A percentile compares a stretch with the other conserved stretches of the same genome.
Evolutionary conservation across 2,888 invertebrate genomes (phyloP).

Genomic region (Cyclophora albipunctata): DNA sequence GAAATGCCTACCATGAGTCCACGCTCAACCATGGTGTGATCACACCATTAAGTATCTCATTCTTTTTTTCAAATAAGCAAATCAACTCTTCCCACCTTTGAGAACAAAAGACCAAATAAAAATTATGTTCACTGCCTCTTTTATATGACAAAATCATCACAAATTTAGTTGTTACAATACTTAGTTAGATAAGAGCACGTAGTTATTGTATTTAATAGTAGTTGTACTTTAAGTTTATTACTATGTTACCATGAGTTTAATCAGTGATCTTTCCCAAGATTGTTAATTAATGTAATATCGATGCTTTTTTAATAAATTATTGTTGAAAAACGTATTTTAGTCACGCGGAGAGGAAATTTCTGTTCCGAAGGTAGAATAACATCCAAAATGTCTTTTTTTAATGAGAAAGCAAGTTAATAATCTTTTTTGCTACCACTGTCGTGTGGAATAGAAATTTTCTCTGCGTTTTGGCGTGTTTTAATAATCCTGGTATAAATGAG

Average conservation of each 20-base stretch:
- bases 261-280: slow-evolving; percentile 49
- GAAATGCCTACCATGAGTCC: slow-evolving; percentile 59
- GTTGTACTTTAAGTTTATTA: slow-evolving; percentile 10
- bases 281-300: slow-evolving; percentile 36
- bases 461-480: slow-evolving; percentile 53
- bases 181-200: neutral
- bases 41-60: neutral
- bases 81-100: slow-evolving; percentile 13
- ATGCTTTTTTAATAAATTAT: slow-evolving; percentile 23
- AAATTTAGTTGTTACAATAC: slow-evolving; percentile 5
- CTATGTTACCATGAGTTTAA: slow-evolving; percentile 12
- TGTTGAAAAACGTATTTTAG: slow-evolving; percentile 13
- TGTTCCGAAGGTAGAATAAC: slow-evolving; percentile 67
- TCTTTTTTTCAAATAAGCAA: neutral
- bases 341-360: slow-evolving; percentile 72
- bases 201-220: no score
- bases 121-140: slow-evolving; percentile 35
- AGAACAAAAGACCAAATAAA: slow-evolving; percentile 6
- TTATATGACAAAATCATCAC: neutral
- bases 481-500: slow-evolving; percentile 35
- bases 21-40: slow-evolving; percentile 67
- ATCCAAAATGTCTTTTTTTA: slow-evolving; percentile 28
- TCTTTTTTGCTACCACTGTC: slow-evolving; percentile 21
- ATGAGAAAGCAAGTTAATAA: slow-evolving; percentile 68
- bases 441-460: slow-evolving; percentile 75